Conservation (phyloP, 1,140 invertebrate species). For the Trigoniulus corallinus region DNA sequence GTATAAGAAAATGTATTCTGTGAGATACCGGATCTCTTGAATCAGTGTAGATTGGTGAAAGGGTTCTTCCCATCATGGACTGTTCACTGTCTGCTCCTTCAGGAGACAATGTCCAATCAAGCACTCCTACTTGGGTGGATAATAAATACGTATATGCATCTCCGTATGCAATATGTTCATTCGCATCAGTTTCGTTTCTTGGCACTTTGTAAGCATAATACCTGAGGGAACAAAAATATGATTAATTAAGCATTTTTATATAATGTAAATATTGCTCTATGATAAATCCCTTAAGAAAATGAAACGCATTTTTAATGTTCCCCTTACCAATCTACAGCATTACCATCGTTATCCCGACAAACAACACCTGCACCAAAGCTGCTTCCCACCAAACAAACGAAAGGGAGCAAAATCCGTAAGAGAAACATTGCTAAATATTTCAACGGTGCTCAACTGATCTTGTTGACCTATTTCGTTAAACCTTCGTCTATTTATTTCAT, state of each 20-base stretch:
- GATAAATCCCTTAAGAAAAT: no score
- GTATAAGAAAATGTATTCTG: background rate
- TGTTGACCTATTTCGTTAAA: no score
- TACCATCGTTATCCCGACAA: background rate
- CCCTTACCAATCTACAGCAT: background rate
- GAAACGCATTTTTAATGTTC: background rate
- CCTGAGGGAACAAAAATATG: background rate
- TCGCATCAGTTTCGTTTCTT: background rate
- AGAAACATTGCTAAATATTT: no score
- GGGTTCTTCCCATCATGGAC: slow-evolving; percentile 12
- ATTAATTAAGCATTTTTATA: background rate
- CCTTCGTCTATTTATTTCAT: no score
- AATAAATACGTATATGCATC: background rate
- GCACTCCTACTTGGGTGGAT: background rate
- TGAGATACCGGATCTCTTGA: background rate
- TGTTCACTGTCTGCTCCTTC: slow-evolving; percentile 4
- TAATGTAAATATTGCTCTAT: no score
- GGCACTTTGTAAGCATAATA: background rate
- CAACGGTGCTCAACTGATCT: no score
- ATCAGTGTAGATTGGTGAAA: slow-evolving; percentile 7
- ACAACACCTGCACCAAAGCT: background rate
- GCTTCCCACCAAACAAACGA: no score
- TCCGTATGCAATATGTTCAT: background rate
- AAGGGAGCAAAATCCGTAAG: no score
- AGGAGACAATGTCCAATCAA: slow-evolving; percentile 8